Evolutionary conservation across 2,888 invertebrate genomes (phyloP).

Genomic region (Taphrorychus bicolor): DNA sequence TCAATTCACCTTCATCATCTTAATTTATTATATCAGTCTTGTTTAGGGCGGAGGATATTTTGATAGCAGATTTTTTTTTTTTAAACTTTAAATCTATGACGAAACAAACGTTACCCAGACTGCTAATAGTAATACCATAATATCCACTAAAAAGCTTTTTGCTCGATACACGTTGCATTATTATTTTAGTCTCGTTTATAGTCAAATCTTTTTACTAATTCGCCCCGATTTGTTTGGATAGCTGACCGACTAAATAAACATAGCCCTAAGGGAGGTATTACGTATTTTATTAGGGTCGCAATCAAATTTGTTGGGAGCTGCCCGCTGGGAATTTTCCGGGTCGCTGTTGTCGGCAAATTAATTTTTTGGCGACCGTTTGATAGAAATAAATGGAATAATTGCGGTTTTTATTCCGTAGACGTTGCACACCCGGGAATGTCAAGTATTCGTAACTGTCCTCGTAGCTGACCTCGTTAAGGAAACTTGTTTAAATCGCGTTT

Average conservation of each 20-base stretch:
- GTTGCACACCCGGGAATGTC: not conserved
- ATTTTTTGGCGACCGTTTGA: conserved; percentile 10
- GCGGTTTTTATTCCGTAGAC: conserved; percentile 1
- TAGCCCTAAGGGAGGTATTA: conserved; percentile 5
- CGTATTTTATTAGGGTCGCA: conserved; percentile 19
- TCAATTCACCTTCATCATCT: too few relatives aligned
- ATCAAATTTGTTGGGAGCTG: conserved; percentile 11
- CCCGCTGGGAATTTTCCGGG: conserved; percentile 5
- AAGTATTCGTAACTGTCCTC: not conserved
- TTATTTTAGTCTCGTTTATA: too few relatives aligned
- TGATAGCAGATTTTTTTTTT: too few relatives aligned
- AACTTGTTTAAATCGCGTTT: not conserved
- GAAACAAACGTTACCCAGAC: too few relatives aligned
- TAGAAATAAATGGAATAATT: conserved; percentile 11
- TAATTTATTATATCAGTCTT: too few relatives aligned
- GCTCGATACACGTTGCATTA: too few relatives aligned
- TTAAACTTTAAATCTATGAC: too few relatives aligned
- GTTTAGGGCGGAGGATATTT: too few relatives aligned
- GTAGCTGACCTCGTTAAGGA: not conserved
- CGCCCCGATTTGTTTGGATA: not conserved
- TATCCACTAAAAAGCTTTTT: too few relatives aligned
- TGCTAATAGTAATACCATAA: too few relatives aligned
- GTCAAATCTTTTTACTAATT: not conserved
- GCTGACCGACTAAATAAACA: not conserved
- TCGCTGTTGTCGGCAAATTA: conserved; percentile 6